Base-by-base conservation (phyloP, 2,797 vertebrate genomes). In the Hyperoplus immaculatus region DNA sequence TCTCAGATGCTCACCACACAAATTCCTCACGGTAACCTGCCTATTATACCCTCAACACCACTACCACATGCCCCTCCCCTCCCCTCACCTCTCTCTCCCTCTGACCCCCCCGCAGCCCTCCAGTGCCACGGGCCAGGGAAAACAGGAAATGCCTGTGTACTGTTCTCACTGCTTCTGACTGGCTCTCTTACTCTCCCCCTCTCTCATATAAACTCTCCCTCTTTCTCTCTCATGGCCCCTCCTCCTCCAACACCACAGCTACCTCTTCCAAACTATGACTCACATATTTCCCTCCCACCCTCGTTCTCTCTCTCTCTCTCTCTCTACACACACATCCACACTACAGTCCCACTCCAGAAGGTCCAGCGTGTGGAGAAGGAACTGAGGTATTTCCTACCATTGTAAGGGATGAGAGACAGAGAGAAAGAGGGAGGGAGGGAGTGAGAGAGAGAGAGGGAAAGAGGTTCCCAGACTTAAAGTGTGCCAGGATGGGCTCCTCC, bases 111-210 rank as follows among this genome's bases (percentile, higher is more conserved):
- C 75, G 38, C 60, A 58, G 81, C 89, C 87, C 87, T 95, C 88
- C 90, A 82, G 82, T 55, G 62, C 88, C 21, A 8, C 45, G 74
- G 89, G 73, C 75, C 80, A 87, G 88, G 72, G 14, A 21, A 93
- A 94, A 95, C 94, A 93, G 96, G 96, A 96, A 95, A 96, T 90
- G 82, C 93, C 94, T 92, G 88, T 88, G 86, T 85, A 85, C 89
- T 84, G 87, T 95, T 95, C 94, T 94, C 80, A 93, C 88, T 89
- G 82, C 79, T 86, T 86, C 82, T 88, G 87, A 89, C 90, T 85
- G 77, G 77, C 77, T 81, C 87, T 57, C 81, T 88, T 87, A 67
- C 90, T 87, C 83, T 78, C 80, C 68, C 54, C 54, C 77, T 59
- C 81, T 74, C 74, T 72, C 64, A 72, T 68, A 80, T 46, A 83